Conservation (phyloP, 92 coral and sea anemone species). For the Porites evermanni region DNA sequence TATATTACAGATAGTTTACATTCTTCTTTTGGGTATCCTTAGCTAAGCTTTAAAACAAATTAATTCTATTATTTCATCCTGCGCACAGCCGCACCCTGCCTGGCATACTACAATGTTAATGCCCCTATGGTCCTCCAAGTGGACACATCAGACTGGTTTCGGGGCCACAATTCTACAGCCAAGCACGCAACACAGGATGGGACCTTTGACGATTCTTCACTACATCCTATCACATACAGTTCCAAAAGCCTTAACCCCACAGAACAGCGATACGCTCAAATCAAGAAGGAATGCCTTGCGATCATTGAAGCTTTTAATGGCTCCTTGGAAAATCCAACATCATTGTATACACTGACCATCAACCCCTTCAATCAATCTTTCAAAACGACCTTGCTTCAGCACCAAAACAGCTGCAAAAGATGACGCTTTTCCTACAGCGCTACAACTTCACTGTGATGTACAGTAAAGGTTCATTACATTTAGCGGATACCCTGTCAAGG, state of each 20-base stretch:
- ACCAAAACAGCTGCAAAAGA: slow-evolving; percentile 42
- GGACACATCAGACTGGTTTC: slow-evolving; percentile 47
- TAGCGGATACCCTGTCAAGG: slow-evolving; percentile 53
- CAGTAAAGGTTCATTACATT: slow-evolving; percentile 48
- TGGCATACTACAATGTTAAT: slow-evolving; percentile 43
- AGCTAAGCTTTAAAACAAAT: slow-evolving; percentile 28
- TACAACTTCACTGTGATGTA: slow-evolving; percentile 44
- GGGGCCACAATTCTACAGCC: slow-evolving; percentile 49
- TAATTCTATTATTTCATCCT: slow-evolving; percentile 19
- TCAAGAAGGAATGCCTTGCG: slow-evolving; percentile 56
- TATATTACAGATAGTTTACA: slow-evolving; percentile 17
- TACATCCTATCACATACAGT: slow-evolving; percentile 57
- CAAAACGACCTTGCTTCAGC: slow-evolving; percentile 48
- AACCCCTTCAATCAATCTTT: slow-evolving; percentile 52
- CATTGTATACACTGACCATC: slow-evolving; percentile 61
- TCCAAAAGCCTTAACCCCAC: slow-evolving; percentile 56
- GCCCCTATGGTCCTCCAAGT: slow-evolving; percentile 55
- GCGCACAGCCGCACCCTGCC: slow-evolving; percentile 40
- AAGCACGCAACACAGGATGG: slow-evolving; percentile 10
- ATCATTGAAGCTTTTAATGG: slow-evolving; percentile 56
- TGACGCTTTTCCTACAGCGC: slow-evolving; percentile 56
- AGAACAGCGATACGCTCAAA: slow-evolving; percentile 44
- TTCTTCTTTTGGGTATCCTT: slow-evolving; percentile 13
- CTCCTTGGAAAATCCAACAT: slow-evolving; percentile 43
- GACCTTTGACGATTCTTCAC: slow-evolving; percentile 37